These are phyloP conservation scores for Kryphioiulus occultus DNA, from an alignment of 2,888 invertebrate genomes.

Conservation along the genomic window DNA sequence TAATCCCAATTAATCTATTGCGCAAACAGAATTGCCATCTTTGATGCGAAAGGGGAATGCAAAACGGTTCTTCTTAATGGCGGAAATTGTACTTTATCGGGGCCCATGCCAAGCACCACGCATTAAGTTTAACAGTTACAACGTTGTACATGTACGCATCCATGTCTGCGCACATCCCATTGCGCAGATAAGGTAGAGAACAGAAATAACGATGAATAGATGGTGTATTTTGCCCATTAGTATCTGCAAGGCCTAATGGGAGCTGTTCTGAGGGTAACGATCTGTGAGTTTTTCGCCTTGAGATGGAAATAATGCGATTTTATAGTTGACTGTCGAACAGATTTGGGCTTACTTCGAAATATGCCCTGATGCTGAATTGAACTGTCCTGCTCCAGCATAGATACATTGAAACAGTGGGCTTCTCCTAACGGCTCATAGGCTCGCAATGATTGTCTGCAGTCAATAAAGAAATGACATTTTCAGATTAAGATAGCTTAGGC, in stretches of 20 bases:
- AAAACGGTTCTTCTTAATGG: constrained; percentile 1
- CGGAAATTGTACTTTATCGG: constrained; percentile 4
- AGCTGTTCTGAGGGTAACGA: not conserved
- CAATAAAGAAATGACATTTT: no score
- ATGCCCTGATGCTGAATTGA: no score
- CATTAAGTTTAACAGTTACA: not conserved
- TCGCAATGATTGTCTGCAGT: no score
- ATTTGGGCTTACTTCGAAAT: no score
- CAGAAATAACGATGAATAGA: not conserved
- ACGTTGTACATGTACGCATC: not conserved
- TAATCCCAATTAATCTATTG: constrained; percentile 39
- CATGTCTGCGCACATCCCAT: not conserved
- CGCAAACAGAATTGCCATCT: constrained; percentile 37
- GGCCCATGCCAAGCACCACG: not conserved
- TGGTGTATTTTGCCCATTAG: not conserved
- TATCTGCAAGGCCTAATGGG: not conserved
- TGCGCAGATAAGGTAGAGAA: not conserved
- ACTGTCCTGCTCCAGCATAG: no score
- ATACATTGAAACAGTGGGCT: no score
- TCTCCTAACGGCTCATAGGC: no score
- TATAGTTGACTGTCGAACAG: not conserved
- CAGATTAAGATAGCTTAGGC: no score
- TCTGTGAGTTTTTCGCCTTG: not conserved
- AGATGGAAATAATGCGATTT: not conserved
- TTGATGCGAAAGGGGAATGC: constrained; percentile 36